Evolutionary conservation across 2,113 vertebrate species (phyloP).

Genomic region (Thryonomys swinderianus): DNA sequence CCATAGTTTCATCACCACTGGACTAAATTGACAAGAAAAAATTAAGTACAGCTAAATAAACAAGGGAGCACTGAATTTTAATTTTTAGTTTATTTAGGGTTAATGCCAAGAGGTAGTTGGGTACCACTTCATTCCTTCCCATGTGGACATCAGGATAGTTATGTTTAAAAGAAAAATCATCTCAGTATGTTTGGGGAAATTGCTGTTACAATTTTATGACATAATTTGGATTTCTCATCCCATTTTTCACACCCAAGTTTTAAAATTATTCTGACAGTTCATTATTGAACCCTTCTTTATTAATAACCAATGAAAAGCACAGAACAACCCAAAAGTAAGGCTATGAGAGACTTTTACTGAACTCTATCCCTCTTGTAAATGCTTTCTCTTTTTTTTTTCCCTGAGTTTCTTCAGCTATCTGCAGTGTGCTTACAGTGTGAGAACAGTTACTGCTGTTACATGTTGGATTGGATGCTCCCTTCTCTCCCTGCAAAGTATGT

Average conservation of each 20-base stretch:
- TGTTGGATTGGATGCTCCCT: neutral
- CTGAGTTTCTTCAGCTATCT: neutral
- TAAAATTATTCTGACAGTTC: neutral
- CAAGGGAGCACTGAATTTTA: neutral
- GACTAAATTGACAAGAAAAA: neutral
- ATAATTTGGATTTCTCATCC: neutral
- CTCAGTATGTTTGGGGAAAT: neutral
- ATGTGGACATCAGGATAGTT: neutral
- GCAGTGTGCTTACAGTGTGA: neutral
- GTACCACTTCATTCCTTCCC: neutral
- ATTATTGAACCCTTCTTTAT: neutral
- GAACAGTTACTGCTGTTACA: neutral
- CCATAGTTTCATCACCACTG: neutral
- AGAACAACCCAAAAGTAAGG: neutral
- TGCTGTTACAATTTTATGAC: neutral
- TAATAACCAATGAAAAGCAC: neutral
- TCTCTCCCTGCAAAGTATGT: rapidly evolving
- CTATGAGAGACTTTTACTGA: neutral
- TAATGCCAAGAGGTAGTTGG: neutral
- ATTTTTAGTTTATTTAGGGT: neutral
- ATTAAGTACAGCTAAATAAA: neutral
- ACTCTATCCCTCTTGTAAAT: neutral
- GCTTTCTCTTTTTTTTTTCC: neutral
- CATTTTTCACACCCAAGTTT: neutral
- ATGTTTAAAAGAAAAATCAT: neutral